Evolutionary conservation across 2,113 vertebrate genomes (phyloP), one percentile per base, ranked within the genome.

Genomic region (Percopsis transmontana): DNA sequence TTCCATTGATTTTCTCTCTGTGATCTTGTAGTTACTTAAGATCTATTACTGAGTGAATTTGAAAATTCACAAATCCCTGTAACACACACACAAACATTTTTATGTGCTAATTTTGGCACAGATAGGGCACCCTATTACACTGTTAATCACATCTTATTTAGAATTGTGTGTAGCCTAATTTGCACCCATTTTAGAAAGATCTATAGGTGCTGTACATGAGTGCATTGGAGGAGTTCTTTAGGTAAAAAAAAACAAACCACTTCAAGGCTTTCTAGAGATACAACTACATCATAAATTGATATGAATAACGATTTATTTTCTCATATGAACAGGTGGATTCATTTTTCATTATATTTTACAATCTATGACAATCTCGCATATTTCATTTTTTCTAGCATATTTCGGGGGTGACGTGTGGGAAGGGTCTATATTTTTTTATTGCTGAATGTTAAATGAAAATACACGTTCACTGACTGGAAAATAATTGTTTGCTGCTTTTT

Each of bases 371-470:
- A 94, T 95, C 94, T 93, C 93, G 91, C 92, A 92, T 92, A 92
- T 86, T 84, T 87, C 62, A 71, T 85, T 80, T 89, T 93, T 93
- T 91, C 92, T 94, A 94, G 90, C 93, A 94, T 95, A 94, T 92
- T 94, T 92, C 94, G 93, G 88, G 87, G 86, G 91, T 92, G 90
- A 91, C 86, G 90, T 91, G 89, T 80, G 81, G 83, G 88, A 79
- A 86, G 71, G 71, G 68, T 11, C 19, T 41, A 48, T 62, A 60
- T 78, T 79, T 89, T 84, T 93, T 98, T 98, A 98, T 98, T 98
- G 96, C 96, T 97, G 95, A 95, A 94, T 95, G 92, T 96, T 92
- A 93, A 95, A 93, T 93, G 89, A 94, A 33, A 94, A 95, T 92
- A 96, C 93, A 97, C 93, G 94, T 95, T 93, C 87, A 94, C 93